Conservation (phyloP, 2,888 invertebrate genomes). For the Zonitis immaculata region DNA sequence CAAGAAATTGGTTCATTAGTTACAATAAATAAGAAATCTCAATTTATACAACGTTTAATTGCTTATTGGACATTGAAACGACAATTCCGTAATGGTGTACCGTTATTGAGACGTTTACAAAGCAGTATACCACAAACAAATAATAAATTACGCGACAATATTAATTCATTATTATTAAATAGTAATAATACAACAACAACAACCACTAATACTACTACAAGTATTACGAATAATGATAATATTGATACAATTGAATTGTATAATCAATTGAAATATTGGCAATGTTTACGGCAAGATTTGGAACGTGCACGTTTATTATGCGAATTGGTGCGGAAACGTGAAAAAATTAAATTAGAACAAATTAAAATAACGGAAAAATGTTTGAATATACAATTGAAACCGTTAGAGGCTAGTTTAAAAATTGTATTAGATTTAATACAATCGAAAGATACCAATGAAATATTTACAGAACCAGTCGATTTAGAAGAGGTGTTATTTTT, state of each 20-base stretch:
- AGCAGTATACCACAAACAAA: slow-evolving; percentile 39
- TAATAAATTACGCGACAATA: neutral
- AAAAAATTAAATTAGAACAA: slow-evolving; percentile 86
- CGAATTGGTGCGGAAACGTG: slow-evolving; percentile 91
- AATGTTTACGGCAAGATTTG: slow-evolving; percentile 86
- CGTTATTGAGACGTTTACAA: slow-evolving; percentile 80
- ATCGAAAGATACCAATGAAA: slow-evolving; percentile 75
- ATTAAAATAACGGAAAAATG: slow-evolving; percentile 77
- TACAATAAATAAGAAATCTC: slow-evolving; percentile 66
- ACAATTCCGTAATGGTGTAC: slow-evolving; percentile 92
- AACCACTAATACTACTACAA: neutral
- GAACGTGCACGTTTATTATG: slow-evolving; percentile 86
- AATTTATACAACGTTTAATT: slow-evolving; percentile 82
- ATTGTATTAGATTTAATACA: slow-evolving; percentile 73
- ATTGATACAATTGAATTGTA: slow-evolving; percentile 69
- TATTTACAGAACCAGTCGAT: slow-evolving; percentile 92
- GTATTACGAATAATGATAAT: slow-evolving; percentile 37
- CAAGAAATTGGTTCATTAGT: slow-evolving; percentile 82
- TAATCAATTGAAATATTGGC: slow-evolving; percentile 89
- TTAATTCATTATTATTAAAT: neutral
- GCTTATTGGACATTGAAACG: slow-evolving; percentile 98
- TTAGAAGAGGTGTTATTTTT: slow-evolving; percentile 74
- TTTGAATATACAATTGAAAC: slow-evolving; percentile 74
- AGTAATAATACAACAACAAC: too few relatives aligned
- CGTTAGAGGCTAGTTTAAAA: slow-evolving; percentile 72